A percentile compares a stretch with the other conserved stretches of the same genome.
These are phyloP conservation scores for Trachelipus rathkii DNA, from an alignment of 1,140 invertebrate genomes.

Conservation along the genomic window DNA sequence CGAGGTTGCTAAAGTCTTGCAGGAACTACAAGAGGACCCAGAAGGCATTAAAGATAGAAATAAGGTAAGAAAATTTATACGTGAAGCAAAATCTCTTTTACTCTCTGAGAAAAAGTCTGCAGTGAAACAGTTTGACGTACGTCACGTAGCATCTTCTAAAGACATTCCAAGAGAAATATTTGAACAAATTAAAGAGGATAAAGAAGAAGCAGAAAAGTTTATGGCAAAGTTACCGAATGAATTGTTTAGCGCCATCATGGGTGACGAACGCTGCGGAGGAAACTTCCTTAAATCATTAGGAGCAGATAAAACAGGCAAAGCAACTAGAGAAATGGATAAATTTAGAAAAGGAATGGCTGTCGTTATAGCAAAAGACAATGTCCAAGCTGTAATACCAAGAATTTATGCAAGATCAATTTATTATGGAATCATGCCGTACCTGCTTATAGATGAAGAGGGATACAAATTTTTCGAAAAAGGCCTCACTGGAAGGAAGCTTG, in stretches of 20 bases:
- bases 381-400: conserved; percentile 71
- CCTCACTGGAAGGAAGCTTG: conserved; percentile 53
- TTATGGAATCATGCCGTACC: conserved; percentile 69
- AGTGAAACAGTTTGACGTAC: conserved; percentile 33
- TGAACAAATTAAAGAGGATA: conserved; percentile 41
- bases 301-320: conserved; percentile 56
- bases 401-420: conserved; percentile 67
- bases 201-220: conserved; percentile 42
- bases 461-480: conserved; percentile 64
- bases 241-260: conserved; percentile 53
- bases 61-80: conserved; percentile 39
- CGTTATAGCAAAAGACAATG: conserved; percentile 67
- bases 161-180: conserved; percentile 43
- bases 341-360: conserved; percentile 44
- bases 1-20: conserved; percentile 35
- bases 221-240: conserved; percentile 39
- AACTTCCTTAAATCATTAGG: conserved; percentile 49
- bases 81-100: conserved; percentile 32
- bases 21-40: conserved; percentile 49
- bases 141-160: conserved; percentile 42
- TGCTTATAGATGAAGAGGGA: conserved; percentile 69
- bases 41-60: conserved; percentile 50
- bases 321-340: conserved; percentile 49
- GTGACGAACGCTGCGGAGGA: conserved; percentile 57
- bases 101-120: conserved; percentile 21